A percentile compares a stretch with the other conserved stretches of the same genome.
Conservation (phyloP, 2,797 vertebrate genomes). For the Agapornis canus region DNA sequence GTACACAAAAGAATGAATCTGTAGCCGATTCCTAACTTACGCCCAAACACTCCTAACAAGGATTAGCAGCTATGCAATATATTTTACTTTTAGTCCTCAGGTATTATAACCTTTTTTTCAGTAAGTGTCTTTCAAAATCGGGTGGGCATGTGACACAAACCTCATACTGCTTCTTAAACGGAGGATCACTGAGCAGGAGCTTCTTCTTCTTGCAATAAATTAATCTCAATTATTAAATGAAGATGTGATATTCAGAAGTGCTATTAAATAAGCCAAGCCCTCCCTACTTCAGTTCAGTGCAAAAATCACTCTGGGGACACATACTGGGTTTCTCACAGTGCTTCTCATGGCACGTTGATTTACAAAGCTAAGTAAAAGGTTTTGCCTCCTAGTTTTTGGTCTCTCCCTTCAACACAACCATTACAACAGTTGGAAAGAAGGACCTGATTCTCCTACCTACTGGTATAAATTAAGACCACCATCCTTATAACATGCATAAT, state of each 20-base stretch:
- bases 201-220: not conserved
- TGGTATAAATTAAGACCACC: not conserved
- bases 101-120: not conserved
- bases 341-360: not conserved
- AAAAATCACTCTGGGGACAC: not conserved
- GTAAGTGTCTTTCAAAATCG: not conserved
- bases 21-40: not conserved
- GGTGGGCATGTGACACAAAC: not conserved
- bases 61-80: not conserved
- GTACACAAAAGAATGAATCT: not conserved
- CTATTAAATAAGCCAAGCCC: not conserved
- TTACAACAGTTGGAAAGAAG: not conserved
- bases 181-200: not conserved
- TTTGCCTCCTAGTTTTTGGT: not conserved
- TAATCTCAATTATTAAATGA: constrained; percentile 21
- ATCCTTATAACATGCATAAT: not conserved
- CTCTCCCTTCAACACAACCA: not conserved
- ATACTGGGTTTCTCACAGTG: not conserved
- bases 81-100: not conserved
- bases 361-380: not conserved
- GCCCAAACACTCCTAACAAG: not conserved
- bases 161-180: not conserved
- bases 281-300: not conserved
- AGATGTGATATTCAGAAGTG: not conserved
- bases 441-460: not conserved